phyloP scores from a whole-genome alignment of 2,888 invertebrate species.

The Dynastes grantii region DNA sequence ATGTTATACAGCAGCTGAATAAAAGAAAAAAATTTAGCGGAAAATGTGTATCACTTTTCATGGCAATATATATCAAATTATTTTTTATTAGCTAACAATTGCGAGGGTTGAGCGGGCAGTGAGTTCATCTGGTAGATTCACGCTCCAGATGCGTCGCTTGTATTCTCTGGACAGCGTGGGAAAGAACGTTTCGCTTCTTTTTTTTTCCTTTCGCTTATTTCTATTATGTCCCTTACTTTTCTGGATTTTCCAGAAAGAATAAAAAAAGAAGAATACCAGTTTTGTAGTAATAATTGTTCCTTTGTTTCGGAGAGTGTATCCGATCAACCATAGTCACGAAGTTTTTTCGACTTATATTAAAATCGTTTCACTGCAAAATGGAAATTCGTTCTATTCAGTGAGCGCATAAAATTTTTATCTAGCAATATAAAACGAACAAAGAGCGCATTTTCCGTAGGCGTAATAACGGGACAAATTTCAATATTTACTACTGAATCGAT shows the following conservation, averaged over 20 bases:
- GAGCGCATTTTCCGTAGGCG: neutral
- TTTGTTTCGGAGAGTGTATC: slow-evolving; percentile 12
- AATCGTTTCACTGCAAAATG: neutral
- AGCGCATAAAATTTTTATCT: neutral
- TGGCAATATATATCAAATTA: slow-evolving; percentile 40
- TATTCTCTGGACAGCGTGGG: slow-evolving; percentile 39
- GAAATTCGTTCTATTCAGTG: neutral
- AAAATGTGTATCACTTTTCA: slow-evolving; percentile 10
- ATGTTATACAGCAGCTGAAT: no score
- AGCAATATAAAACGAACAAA: no score
- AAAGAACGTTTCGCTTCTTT: neutral
- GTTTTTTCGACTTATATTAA: slow-evolving; percentile 1
- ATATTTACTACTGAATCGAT: no score
- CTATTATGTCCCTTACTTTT: neutral
- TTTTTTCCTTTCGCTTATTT: slow-evolving; percentile 18
- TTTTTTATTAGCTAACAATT: slow-evolving; percentile 43
- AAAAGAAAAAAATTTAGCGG: no score
- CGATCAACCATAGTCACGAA: slow-evolving; percentile 8
- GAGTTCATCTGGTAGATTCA: slow-evolving; percentile 39
- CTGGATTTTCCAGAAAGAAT: neutral
- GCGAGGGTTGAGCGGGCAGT: slow-evolving; percentile 30
- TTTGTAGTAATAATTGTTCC: slow-evolving; percentile 21
- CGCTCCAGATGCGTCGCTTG: slow-evolving; percentile 30
- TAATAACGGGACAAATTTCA: neutral
- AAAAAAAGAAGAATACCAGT: neutral